Evolutionary conservation across 2,888 invertebrate species (phyloP).

Genomic region (Arenicola marina): DNA sequence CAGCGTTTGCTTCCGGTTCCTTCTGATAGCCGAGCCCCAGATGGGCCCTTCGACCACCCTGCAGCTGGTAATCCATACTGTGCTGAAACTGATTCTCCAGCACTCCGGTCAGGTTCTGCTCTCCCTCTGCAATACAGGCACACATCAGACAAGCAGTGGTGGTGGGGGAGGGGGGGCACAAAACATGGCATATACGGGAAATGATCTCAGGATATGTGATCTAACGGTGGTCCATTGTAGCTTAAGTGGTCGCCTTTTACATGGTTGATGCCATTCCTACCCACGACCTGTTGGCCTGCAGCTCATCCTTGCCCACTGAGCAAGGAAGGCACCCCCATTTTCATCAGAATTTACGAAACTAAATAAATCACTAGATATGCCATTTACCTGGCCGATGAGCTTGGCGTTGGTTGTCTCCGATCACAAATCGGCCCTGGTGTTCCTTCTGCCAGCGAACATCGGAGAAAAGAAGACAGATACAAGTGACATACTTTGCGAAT

Average conservation of each 20-base stretch:
- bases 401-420: slow-evolving; percentile 41
- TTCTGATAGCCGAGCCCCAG: slow-evolving; percentile 52
- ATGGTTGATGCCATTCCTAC: too few relatives aligned
- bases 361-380: too few relatives aligned
- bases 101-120: slow-evolving; percentile 27
- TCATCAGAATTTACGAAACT: too few relatives aligned
- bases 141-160: not conserved
- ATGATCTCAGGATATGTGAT: not conserved
- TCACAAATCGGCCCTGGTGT: slow-evolving; percentile 54
- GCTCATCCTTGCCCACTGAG: too few relatives aligned
- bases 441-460: slow-evolving; percentile 40
- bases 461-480: not conserved
- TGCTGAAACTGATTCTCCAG: slow-evolving; percentile 53
- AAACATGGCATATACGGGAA: too few relatives aligned
- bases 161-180: too few relatives aligned
- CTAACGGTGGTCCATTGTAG: not conserved
- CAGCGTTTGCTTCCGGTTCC: not conserved
- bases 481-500: too few relatives aligned
- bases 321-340: too few relatives aligned
- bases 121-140: slow-evolving; percentile 15
- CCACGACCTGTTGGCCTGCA: too few relatives aligned
- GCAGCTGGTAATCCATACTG: slow-evolving; percentile 48
- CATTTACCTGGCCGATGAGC: not conserved
- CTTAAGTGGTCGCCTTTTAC: too few relatives aligned
- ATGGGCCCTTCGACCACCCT: slow-evolving; percentile 43